Base-by-base conservation (phyloP, 2,888 invertebrate species). In the Phyllotreta striolata region DNA sequence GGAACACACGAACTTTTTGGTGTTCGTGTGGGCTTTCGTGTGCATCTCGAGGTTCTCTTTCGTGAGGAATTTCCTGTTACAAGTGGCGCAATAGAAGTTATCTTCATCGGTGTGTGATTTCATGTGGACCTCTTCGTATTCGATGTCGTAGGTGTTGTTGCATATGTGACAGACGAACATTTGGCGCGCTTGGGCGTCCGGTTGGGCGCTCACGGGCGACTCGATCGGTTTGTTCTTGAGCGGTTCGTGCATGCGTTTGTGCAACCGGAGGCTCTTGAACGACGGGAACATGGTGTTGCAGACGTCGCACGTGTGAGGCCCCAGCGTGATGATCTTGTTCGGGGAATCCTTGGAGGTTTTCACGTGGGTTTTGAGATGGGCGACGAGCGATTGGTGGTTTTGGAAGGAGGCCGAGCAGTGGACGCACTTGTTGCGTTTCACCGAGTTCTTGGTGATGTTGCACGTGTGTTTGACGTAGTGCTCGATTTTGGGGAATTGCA, bases 161-260 rank as follows among this genome's bases (percentile, higher is more conserved):
- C 90, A 90, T 2, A 86, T 79, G 59, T 66, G 67, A 62, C 81
- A 82, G 6, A 76, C 64, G 58, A 81, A 81, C 73, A 77, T 76
- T 49, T 75, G 73, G 2, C 76, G 57, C 76, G 78, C 73, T 6
- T 60, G 69, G 71, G 75, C 57, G 39, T 10, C 62, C 52, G 39
- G 24, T 9, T 24, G 37, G 24, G 12, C 40, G 34, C 80, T 83
- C 4, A 84, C 81, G 0, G 86, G 86, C 0, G 84, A 82, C 47
- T 84, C 83, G 0, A 84, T 80, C 56, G 81, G 81, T 72, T 82
- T 85, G 70, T 80, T 84, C 78, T 87, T 86, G 4, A 88, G 83
- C 3, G 90, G 89, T 39, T 88, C 87, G 71, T 92, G 92, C 87
- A 92, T 91, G 66, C 90, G 85, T 72, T 86, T 86, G 76, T 92